Evolutionary conservation across 2,797 vertebrate genomes (phyloP).

Genomic region (Diceros bicornis): DNA sequence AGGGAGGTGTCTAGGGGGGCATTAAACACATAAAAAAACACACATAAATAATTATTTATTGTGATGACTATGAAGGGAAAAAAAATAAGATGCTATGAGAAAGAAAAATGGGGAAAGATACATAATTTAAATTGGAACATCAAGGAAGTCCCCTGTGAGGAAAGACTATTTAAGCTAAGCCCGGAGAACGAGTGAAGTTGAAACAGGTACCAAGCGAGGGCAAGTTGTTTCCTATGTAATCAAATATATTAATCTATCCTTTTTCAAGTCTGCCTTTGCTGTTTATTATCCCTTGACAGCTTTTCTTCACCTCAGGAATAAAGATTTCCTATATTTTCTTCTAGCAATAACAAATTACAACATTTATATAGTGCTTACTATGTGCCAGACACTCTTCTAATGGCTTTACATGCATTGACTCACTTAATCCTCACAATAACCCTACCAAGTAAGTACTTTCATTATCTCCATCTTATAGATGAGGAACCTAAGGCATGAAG

Average conservation of each 20-base stretch:
- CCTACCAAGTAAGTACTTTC: not conserved
- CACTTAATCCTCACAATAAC: constrained; percentile 26
- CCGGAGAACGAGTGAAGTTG: not conserved
- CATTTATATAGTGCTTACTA: not conserved
- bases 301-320: not conserved
- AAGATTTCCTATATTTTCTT: constrained; percentile 38
- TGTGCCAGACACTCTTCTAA: not conserved
- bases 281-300: constrained; percentile 3
- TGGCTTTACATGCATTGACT: not conserved
- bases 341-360: constrained; percentile 13
- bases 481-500: constrained; percentile 5
- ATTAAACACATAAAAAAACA: not conserved
- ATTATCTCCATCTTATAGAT: constrained; percentile 21
- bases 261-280: not conserved
- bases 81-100: not conserved
- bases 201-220: not conserved
- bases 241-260: not conserved
- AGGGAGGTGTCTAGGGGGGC: not conserved
- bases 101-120: not conserved
- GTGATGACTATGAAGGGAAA: not conserved
- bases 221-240: constrained; percentile 57
- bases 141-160: not conserved
- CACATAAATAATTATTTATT: not conserved
- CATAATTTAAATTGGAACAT: not conserved
- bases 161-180: not conserved